Evolutionary conservation across 2,888 invertebrate genomes (phyloP).

Genomic region (Cantharis nigra): DNA sequence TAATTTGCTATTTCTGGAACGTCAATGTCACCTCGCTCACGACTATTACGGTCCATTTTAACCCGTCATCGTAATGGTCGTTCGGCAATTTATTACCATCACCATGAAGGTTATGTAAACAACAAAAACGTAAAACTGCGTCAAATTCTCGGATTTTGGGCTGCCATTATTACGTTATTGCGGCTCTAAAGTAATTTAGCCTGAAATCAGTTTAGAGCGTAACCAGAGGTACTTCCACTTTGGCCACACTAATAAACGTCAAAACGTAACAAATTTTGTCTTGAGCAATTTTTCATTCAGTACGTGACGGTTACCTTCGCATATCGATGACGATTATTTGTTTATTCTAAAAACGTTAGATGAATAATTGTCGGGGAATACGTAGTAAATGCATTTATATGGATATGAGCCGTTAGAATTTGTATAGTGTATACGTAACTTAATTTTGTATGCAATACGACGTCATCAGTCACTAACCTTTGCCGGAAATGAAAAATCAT

Average conservation of each 20-base stretch:
- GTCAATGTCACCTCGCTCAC: neutral
- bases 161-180: neutral
- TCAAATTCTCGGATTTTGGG: neutral
- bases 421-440: slow-evolving; percentile 23
- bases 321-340: neutral
- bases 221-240: slow-evolving; percentile 6
- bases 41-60: neutral
- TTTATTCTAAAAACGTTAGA: neutral
- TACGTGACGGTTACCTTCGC: neutral
- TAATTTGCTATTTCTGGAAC: neutral
- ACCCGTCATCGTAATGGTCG: neutral
- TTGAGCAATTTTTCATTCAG: neutral
- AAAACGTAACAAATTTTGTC: neutral
- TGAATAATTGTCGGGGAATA: neutral
- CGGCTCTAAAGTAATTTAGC: neutral
- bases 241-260: neutral
- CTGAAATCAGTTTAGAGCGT: slow-evolving; percentile 16
- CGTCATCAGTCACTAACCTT: slow-evolving; percentile 36
- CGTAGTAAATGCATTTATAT: slow-evolving; percentile 24
- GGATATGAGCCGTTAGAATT: slow-evolving; percentile 23
- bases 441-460: slow-evolving; percentile 25
- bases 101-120: neutral
- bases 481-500: slow-evolving; percentile 18
- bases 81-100: neutral
- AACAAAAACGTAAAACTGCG: neutral